Base-by-base conservation (phyloP, 2,113 vertebrate species). In the Bungarus multicinctus region DNA sequence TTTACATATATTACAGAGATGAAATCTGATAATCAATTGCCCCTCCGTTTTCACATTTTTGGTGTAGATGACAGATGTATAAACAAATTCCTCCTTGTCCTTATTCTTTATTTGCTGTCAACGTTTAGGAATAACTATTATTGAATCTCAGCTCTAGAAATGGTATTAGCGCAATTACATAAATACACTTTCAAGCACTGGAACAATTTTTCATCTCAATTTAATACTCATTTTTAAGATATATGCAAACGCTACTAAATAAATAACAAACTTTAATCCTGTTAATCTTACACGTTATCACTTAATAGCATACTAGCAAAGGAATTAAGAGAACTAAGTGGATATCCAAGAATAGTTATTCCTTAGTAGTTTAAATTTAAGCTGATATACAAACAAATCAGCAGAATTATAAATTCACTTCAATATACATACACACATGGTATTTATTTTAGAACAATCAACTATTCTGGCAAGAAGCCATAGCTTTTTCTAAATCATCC, bases 1-100 rank as follows among this genome's bases (percentile, higher is more conserved):
- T 98, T 96, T 97, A 96, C 97, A 98, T 96, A 97, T 96, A 97
- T 98, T 97, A 97, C 96, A 97, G 96, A 95, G 93, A 96, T 96
- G 92, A 97, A 91, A 97, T 97, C 94, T 96, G 95, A 94, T 96
- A 97, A 96, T 94, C 96, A 96, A 97, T 94, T 96, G 92, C 96
- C 95, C 96, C 94, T 96, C 95, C 93, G 94, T 97, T 97, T 96
- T 95, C 94, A 96, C 95, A 96, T 97, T 95, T 97, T 95, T 97
- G 96, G 96, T 93, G 94, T 93, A 97, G 96, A 97, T 97, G 96
- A 96, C 94, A 96, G 96, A 94, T 95, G 95, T 94, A 95, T 55
- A 95, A 93, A 93, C 57, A 92, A 96, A 94, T 95, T 95, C 94
- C 94, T 95, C 93, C 89, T 93, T 94, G 43, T 89, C 95, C 45